These are phyloP conservation scores for Oscheius sp. DNA, from an alignment of 2,888 invertebrate species.

Conservation along the genomic window DNA sequence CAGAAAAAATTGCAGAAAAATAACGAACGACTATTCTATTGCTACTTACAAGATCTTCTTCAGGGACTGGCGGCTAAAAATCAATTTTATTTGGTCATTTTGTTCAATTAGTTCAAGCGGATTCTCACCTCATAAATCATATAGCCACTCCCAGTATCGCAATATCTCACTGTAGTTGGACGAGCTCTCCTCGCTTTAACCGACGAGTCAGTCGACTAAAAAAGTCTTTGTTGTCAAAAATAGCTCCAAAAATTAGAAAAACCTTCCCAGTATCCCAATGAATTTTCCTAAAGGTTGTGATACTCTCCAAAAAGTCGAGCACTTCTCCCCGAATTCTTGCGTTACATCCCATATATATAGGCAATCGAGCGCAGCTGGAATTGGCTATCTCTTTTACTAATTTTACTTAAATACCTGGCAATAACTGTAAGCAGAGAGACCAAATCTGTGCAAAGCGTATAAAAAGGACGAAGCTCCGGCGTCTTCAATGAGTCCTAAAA, in stretches of 20 bases:
- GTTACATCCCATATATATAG: slow-evolving; percentile 66
- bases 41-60: neutral
- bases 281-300: slow-evolving; percentile 27
- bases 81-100: neutral
- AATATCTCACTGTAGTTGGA: slow-evolving; percentile 53
- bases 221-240: no score
- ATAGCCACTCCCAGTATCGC: slow-evolving; percentile 54
- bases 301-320: slow-evolving; percentile 38
- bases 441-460: slow-evolving; percentile 62
- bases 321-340: slow-evolving; percentile 52
- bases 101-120: neutral
- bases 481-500: slow-evolving; percentile 46
- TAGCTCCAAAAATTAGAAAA: no score
- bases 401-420: slow-evolving; percentile 34
- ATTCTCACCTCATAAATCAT: slow-evolving; percentile 53
- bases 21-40: neutral
- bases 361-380: slow-evolving; percentile 56
- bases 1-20: neutral
- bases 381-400: no score
- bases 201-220: slow-evolving; percentile 11
- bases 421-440: slow-evolving; percentile 62
- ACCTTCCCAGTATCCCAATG: slow-evolving; percentile 7
- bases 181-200: slow-evolving; percentile 37
- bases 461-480: slow-evolving; percentile 56
- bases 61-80: neutral